These are phyloP conservation scores for Ptilonorhynchus violaceus DNA, from an alignment of 2,113 vertebrate genomes.

Conservation along the genomic window DNA sequence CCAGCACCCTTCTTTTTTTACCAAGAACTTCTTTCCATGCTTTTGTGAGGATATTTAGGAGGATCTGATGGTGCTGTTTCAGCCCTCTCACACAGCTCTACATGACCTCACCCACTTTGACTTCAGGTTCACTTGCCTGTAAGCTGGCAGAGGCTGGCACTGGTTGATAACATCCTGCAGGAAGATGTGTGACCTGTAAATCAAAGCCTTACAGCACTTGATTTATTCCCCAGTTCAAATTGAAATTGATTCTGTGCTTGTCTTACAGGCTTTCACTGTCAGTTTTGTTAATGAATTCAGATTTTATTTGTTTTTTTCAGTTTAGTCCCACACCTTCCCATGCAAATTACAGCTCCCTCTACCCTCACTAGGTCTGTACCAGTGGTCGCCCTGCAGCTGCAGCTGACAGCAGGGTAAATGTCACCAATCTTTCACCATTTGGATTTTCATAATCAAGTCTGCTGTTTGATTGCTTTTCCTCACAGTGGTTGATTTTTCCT, in stretches of 20 bases:
- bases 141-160: background rate
- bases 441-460: background rate
- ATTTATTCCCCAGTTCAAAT: conserved; percentile 7
- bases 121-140: background rate
- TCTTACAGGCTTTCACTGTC: background rate
- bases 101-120: background rate
- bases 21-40: background rate
- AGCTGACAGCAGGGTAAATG: background rate
- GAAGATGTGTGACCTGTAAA: background rate
- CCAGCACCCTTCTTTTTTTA: background rate
- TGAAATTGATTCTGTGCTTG: conserved; percentile 4
- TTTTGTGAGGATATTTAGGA: background rate
- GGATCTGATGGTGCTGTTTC: background rate
- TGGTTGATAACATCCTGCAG: background rate
- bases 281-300: background rate
- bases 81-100: background rate
- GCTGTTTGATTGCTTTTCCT: background rate
- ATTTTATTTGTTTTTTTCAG: background rate
- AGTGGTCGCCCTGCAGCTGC: background rate
- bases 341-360: background rate
- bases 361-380: background rate
- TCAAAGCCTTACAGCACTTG: background rate
- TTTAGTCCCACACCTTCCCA: background rate
- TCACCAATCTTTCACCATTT: background rate
- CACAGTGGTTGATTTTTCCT: background rate